A percentile compares a stretch with the other conserved stretches of the same genome.
These are phyloP conservation scores for Psammodynastes pulverulentus DNA, from an alignment of 2,113 vertebrate species.

Conservation along the genomic window DNA sequence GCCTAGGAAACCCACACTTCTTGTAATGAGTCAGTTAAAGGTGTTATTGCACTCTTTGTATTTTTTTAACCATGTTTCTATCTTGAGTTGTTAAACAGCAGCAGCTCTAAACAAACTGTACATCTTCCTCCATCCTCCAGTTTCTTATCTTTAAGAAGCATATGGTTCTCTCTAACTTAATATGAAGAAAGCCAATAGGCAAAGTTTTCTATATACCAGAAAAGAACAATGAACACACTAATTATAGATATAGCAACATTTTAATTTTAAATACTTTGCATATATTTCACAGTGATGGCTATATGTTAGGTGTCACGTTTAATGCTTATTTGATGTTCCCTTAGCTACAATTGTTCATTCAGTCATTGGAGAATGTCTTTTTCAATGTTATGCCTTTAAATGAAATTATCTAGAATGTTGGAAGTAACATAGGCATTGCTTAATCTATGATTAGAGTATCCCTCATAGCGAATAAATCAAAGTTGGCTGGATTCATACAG, in stretches of 20 bases:
- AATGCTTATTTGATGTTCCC: background rate
- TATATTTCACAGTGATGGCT: background rate
- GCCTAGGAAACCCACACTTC: slow-evolving; percentile 8
- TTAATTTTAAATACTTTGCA: background rate
- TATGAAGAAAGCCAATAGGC: background rate
- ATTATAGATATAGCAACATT: background rate
- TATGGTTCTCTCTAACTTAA: background rate
- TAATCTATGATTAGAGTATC: background rate
- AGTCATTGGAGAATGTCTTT: background rate
- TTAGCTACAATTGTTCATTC: background rate
- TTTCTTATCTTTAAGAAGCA: background rate
- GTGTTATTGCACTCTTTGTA: background rate
- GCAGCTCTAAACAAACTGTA: background rate
- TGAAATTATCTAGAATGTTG: background rate
- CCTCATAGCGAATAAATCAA: background rate
- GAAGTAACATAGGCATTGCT: background rate
- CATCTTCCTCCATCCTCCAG: background rate
- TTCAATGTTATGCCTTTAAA: background rate
- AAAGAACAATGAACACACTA: background rate
- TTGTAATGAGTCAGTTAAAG: slow-evolving; percentile 16
- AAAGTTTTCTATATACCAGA: background rate
- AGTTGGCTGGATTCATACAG: background rate
- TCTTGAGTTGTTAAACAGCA: background rate
- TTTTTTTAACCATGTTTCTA: background rate
- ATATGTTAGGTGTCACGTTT: background rate